Evolutionary conservation across 2,888 invertebrate genomes (phyloP).

Genomic region (Orchesella flavescens): DNA sequence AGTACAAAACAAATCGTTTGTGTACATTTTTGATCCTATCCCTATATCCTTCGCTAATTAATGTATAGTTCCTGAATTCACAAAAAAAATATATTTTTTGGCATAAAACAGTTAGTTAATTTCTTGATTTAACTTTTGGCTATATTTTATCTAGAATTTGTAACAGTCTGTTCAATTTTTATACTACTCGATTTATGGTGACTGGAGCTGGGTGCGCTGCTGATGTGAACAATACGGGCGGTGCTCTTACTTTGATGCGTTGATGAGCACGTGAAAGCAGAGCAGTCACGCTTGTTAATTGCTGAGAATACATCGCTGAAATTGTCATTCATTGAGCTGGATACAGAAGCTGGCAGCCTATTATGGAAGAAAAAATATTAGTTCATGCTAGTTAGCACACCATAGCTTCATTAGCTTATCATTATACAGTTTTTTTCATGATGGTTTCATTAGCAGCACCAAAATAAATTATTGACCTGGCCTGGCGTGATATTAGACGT

Average conservation of each 20-base stretch:
- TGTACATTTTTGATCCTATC: too few species aligned
- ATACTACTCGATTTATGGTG: conserved; percentile 42
- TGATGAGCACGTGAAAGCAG: conserved; percentile 67
- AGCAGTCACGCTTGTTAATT: conserved; percentile 69
- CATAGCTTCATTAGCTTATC: background rate
- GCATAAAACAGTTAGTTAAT: conserved; percentile 36
- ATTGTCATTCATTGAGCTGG: conserved; percentile 66
- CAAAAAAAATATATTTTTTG: conserved; percentile 16
- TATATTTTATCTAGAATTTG: conserved; percentile 54
- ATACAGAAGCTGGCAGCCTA: conserved; percentile 70
- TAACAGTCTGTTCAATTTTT: conserved; percentile 59
- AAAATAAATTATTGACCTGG: too few species aligned
- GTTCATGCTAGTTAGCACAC: background rate
- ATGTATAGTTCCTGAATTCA: background rate
- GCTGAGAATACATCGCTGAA: conserved; percentile 68
- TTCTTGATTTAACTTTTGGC: background rate
- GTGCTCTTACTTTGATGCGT: conserved; percentile 12
- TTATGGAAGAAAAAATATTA: conserved; percentile 34
- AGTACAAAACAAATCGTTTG: background rate
- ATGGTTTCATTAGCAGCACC: background rate
- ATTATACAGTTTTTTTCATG: background rate
- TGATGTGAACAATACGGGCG: conserved; percentile 22
- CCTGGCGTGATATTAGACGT: too few species aligned
- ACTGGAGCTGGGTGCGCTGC: conserved; percentile 34
- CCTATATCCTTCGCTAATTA: conserved; percentile 2